These are phyloP conservation scores for Turritopsis dohrnii DNA, from an alignment of 30 jellyfish, hydroid and myxozoan genomes.

Conservation along the genomic window DNA sequence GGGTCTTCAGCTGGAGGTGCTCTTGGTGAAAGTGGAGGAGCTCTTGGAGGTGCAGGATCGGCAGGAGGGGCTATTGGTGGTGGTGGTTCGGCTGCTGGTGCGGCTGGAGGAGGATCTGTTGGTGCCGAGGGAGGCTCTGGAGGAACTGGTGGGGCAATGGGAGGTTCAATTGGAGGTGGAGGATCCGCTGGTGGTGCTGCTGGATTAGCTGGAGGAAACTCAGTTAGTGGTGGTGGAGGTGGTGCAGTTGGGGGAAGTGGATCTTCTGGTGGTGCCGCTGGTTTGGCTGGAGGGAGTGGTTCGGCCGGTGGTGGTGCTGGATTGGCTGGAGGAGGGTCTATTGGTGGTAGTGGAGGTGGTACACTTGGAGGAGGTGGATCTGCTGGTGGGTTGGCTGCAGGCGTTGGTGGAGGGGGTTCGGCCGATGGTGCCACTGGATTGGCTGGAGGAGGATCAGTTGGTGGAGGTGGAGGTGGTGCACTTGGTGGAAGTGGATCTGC, in stretches of 20 bases:
- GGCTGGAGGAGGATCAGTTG: too few species aligned
- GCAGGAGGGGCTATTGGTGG: conserved; percentile 16
- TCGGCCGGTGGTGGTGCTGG: too few species aligned
- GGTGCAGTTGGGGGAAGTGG: not conserved
- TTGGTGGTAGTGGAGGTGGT: conserved; percentile 10
- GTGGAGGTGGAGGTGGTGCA: too few species aligned
- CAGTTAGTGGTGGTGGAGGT: conserved; percentile 21
- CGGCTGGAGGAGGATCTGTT: not conserved
- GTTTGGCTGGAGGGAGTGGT: too few species aligned
- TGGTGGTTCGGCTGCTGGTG: conserved; percentile 4
- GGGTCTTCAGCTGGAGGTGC: conserved; percentile 1
- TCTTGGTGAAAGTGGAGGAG: conserved; percentile 5
- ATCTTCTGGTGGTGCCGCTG: too few species aligned
- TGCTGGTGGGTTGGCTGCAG: too few species aligned
- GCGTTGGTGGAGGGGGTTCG: too few species aligned
- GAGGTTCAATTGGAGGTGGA: not conserved
- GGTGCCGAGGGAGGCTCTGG: not conserved
- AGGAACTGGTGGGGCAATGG: too few species aligned
- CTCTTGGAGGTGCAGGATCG: not conserved
- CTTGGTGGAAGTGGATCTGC: too few species aligned
- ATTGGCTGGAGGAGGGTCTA: not conserved
- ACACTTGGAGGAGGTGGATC: conserved; percentile 26
- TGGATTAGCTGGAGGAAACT: not conserved
- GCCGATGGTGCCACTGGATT: too few species aligned
- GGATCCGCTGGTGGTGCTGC: conserved; percentile 2